Conservation (phyloP, 2,888 invertebrate species). For the Drosophila eohydei region DNA sequence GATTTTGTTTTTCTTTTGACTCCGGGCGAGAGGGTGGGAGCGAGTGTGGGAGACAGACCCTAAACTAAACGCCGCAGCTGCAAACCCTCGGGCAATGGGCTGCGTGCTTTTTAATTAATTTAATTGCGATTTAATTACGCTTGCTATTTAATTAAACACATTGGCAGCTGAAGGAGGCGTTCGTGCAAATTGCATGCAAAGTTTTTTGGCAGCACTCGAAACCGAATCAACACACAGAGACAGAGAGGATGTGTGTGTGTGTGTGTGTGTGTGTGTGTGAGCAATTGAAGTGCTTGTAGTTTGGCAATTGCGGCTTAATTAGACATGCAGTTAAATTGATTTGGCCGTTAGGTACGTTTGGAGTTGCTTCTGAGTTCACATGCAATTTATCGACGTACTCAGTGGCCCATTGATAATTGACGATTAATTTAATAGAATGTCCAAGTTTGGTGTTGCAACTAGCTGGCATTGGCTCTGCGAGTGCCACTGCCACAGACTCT, state of each 20-base stretch:
- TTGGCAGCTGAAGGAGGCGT: constrained; percentile 64
- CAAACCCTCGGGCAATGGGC: constrained; percentile 37
- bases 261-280: not conserved
- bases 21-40: not conserved
- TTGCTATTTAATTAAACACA: constrained; percentile 83
- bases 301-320: constrained; percentile 71
- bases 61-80: constrained; percentile 61
- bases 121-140: constrained; percentile 83
- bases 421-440: constrained; percentile 82
- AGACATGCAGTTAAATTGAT: constrained; percentile 71
- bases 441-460: constrained; percentile 74
- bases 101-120: constrained; percentile 83
- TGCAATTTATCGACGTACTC: constrained; percentile 38
- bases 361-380: constrained; percentile 11
- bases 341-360: constrained; percentile 50
- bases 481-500: constrained; percentile 7
- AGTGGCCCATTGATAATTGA: constrained; percentile 74
- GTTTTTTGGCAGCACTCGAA: constrained; percentile 45
- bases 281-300: constrained; percentile 43
- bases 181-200: constrained; percentile 74
- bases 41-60: constrained; percentile 30
- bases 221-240: constrained; percentile 40
- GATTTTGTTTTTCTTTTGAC: constrained; percentile 65
- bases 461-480: constrained; percentile 16
- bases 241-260: not conserved